Evolutionary conservation across 2,113 vertebrate species (phyloP).

Genomic region (Gorilla gorilla): DNA sequence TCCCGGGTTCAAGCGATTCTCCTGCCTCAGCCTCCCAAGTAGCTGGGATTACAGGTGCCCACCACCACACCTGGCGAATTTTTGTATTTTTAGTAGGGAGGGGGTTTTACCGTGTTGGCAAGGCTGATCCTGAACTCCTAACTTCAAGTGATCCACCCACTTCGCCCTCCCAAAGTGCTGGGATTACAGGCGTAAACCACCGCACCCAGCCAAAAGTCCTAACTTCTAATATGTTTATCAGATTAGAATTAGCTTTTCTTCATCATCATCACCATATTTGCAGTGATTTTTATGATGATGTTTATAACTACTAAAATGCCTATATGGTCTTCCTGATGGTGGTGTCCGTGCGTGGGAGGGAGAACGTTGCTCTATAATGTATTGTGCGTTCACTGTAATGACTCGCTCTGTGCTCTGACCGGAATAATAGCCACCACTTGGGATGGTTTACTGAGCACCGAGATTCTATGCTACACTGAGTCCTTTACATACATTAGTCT

Average conservation of each 20-base stretch:
- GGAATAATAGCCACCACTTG: accelerated
- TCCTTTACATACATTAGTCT: not conserved
- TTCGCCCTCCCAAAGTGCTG: too few species aligned
- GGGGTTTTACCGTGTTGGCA: too few species aligned
- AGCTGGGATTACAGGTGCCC: too few species aligned
- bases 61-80: too few species aligned
- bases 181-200: too few species aligned
- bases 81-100: too few species aligned
- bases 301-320: not conserved
- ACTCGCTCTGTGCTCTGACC: not conserved
- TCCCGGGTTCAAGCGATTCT: too few species aligned
- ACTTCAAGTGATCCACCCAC: too few species aligned
- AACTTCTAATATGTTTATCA: not conserved
- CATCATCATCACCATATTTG: too few species aligned
- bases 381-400: accelerated
- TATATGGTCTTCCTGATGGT: accelerated
- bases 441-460: not conserved
- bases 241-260: not conserved
- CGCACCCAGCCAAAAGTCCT: not conserved
- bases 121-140: too few species aligned
- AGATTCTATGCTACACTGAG: not conserved
- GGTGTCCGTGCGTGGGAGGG: accelerated
- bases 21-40: too few species aligned
- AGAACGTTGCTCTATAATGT: accelerated
- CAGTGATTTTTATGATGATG: too few species aligned